Evolutionary conservation across 2,113 vertebrate genomes (phyloP), one percentile per base, ranked within the genome.

Genomic region (Antennarius striatus): DNA sequence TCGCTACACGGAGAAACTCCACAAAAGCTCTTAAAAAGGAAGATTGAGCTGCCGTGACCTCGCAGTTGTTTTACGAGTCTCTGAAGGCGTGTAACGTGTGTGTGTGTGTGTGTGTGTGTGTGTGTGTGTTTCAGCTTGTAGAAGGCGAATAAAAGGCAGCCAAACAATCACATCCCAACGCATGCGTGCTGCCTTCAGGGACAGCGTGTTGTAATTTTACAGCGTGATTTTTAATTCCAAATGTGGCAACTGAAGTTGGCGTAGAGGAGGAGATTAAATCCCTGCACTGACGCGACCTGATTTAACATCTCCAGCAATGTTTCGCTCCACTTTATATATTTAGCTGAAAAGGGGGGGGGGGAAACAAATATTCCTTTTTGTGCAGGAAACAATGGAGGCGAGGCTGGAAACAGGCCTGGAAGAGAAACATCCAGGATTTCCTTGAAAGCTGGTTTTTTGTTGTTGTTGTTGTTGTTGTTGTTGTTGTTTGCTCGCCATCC

Each of bases 191-290:
- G 46, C 45, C 14, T 14, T 15, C 45, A 13, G 45, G 12, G 12
- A 15, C 45, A 47, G 45, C 45, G 2, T 15, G 29, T 13, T 28
- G 28, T 28, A 30, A 14, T 13, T 30, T 14, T 36, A 22, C 1
- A 14, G 13, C 4, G n/a, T 49, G 17, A 28, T 50, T 36, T 14
- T 54, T 32, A 51, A 22, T 3, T 36, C 10, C 40, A 76, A 79
- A 80, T 62, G 54, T 65, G 71, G 56, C 49, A 71, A 59, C 65
- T 74, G 70, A 63, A 67, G 76, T 75, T 68, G 0, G 45, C 73
- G 77, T n/a, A n/a, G n/a, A n/a, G n/a, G n/a, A 48, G 45, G 50
- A 82, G 73, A 85, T 86, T 43, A 77, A 78, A 7, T 56, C n/a
- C 43, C 57, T 42, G 45, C 5, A 32, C 45, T 42, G n/a, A 36